A percentile compares a stretch with the other conserved stretches of the same genome.
These are phyloP conservation scores for Plectrocnemia conspersa DNA, from an alignment of 1,140 invertebrate genomes.

Conservation along the genomic window DNA sequence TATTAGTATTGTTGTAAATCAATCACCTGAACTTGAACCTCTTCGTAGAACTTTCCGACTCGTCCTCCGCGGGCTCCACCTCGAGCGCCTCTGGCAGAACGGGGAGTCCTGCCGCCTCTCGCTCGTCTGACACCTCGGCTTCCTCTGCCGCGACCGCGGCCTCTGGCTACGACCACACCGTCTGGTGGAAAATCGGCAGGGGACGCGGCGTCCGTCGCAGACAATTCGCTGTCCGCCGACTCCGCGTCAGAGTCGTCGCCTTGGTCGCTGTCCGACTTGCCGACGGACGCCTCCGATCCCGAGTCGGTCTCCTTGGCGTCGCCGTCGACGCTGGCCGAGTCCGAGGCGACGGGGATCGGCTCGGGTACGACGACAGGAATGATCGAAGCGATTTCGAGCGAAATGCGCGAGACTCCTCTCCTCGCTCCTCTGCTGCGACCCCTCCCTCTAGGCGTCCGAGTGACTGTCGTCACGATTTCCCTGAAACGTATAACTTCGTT, in stretches of 20 bases:
- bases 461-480: slow-evolving; percentile 36
- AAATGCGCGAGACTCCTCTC: slow-evolving; percentile 30
- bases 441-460: slow-evolving; percentile 39
- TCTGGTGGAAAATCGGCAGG: neutral
- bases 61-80: slow-evolving; percentile 3
- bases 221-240: slow-evolving; percentile 44
- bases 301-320: neutral
- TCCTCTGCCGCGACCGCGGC: slow-evolving; percentile 22
- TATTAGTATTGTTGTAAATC: too few species aligned
- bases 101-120: slow-evolving; percentile 10
- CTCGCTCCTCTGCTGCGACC: slow-evolving; percentile 40
- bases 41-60: slow-evolving; percentile 14
- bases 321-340: neutral
- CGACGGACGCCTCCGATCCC: neutral
- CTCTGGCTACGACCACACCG: slow-evolving; percentile 2
- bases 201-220: slow-evolving; percentile 39
- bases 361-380: neutral
- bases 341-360: neutral
- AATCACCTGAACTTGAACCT: slow-evolving; percentile 32
- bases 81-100: slow-evolving; percentile 14
- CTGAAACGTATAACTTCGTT: too few species aligned
- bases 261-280: neutral
- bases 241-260: slow-evolving; percentile 32
- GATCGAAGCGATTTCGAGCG: slow-evolving; percentile 17
- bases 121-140: slow-evolving; percentile 12